Percentiles rank a stretch among this genome's conserved stretches.
phyloP scores from a whole-genome alignment of 2,113 vertebrate genomes.

The Diglossa brunneiventris region DNA sequence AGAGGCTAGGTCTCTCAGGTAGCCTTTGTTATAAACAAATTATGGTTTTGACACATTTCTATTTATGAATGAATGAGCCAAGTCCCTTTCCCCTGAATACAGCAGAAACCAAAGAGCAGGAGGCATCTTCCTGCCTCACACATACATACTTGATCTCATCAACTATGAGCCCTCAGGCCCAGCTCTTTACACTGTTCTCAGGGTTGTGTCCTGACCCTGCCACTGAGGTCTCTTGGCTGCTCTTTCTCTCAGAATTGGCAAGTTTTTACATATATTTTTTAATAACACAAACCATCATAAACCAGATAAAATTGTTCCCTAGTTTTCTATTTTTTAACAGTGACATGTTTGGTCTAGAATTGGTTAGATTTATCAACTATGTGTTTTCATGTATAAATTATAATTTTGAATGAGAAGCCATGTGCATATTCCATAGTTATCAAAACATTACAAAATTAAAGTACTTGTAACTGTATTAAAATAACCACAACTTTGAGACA shows the following conservation, averaged over 20 bases:
- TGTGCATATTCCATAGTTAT: neutral
- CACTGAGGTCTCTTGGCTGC: neutral
- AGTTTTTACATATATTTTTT: neutral
- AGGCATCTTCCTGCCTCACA: neutral
- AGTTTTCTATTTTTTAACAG: neutral
- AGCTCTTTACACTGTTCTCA: neutral
- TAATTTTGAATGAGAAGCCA: neutral
- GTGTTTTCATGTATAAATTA: neutral
- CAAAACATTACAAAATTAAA: neutral
- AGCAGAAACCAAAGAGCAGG: neutral
- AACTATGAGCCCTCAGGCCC: neutral
- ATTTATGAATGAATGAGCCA: neutral
- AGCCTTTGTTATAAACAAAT: neutral
- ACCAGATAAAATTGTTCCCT: neutral
- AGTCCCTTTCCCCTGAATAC: neutral
- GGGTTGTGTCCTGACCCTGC: neutral
- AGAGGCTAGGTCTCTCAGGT: neutral
- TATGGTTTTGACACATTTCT: neutral
- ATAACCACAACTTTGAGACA: neutral
- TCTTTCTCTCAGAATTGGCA: neutral
- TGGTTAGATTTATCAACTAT: neutral
- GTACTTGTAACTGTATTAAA: neutral
- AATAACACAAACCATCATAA: neutral
- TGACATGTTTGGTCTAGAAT: neutral
- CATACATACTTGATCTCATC: neutral